Evolutionary conservation across 2,888 invertebrate genomes (phyloP).

Genomic region (Xestia rhomboidea): DNA sequence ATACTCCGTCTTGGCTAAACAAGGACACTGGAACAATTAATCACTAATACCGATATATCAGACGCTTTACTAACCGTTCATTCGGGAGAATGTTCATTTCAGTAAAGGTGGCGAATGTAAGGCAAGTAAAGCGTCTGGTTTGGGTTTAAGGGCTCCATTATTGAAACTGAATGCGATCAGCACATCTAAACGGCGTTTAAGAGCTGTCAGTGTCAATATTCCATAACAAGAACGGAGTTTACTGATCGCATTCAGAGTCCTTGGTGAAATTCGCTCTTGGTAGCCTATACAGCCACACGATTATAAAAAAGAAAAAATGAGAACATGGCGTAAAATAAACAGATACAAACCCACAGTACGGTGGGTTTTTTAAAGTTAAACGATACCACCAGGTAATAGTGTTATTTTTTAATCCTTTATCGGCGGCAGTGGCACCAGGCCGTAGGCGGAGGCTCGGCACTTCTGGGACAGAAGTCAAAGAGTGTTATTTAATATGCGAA

Average conservation of each 20-base stretch:
- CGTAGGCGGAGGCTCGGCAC: too few species aligned
- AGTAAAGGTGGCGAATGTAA: neutral
- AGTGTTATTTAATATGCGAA: too few species aligned
- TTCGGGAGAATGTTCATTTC: neutral
- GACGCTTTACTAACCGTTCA: neutral
- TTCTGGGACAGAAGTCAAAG: too few species aligned
- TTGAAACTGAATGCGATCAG: neutral
- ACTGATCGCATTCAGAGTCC: neutral
- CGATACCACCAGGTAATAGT: too few species aligned
- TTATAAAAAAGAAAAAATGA: neutral
- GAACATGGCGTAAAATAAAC: neutral
- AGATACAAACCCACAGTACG: too few species aligned
- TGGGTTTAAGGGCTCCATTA: neutral
- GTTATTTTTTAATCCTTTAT: too few species aligned
- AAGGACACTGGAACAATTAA: constrained; percentile 2
- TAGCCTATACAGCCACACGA: neutral
- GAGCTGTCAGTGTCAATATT: neutral
- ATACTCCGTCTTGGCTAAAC: neutral
- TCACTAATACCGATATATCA: neutral
- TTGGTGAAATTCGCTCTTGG: neutral
- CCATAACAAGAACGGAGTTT: neutral
- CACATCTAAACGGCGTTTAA: neutral
- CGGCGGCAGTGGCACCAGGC: too few species aligned
- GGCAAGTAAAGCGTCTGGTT: neutral
- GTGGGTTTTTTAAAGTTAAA: too few species aligned